Evolutionary conservation across 2,888 invertebrate species (phyloP), one percentile per base, ranked within the genome.

Genomic region (Melolontha melolontha): DNA sequence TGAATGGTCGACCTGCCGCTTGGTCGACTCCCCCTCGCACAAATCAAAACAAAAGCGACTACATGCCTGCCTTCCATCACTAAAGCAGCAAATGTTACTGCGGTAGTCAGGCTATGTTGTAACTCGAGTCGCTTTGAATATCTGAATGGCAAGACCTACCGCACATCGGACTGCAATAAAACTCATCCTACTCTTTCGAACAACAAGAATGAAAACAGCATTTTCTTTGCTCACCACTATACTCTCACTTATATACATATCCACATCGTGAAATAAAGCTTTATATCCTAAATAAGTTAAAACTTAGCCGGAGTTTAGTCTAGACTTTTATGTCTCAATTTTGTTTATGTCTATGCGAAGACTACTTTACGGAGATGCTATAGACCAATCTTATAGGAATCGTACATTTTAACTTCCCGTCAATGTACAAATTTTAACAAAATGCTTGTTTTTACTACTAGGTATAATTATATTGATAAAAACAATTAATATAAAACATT

Each of bases 61-160:
- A 17, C 11, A 14, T 44, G 59, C 14, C 14, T 47, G 49, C 17
- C 47, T 62, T 62, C 47, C 59, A 47, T 34, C 14, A 47, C 34
- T 6, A 47, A 17, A 62, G 29, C 7, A 22, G 47, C 12, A 47
- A 34, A 47, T 34, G 34, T 29, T 27, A 29, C 59, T 62, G 59
- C 59, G 34, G 59, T 62, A 62, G 59, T 47, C 17, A 5, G 12
- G 34, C 47, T 29, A 6, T 34, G 49, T 47, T 62, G 59, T 62
- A 62, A 62, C 59, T 34, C 59, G 59, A 62, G 47, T 62, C 59
- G 59, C 49, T 62, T 62, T 64, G 54, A 64, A 64, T 64, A 44
- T 64, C 44, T 44, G 64, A 64, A 42, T 64, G 54, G 64, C 64
- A 64, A 64, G 64, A 64, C 64, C 64, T 64, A 64, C 64, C 64